Evolutionary conservation across 2,797 vertebrate species (phyloP).

Genomic region (Typhlichthys subterraneus): DNA sequence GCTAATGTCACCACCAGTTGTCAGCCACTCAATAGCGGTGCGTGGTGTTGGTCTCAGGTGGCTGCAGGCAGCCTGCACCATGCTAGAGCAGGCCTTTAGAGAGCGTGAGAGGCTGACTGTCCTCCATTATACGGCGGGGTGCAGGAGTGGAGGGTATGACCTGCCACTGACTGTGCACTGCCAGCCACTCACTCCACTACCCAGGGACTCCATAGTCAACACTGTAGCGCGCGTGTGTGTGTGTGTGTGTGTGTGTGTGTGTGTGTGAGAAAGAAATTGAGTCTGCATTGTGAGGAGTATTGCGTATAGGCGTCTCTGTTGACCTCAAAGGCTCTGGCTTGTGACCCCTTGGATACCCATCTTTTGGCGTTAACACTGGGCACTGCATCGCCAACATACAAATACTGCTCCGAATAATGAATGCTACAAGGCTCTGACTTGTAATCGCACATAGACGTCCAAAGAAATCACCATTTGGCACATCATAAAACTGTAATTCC

Average conservation of each 20-base stretch:
- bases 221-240: not conserved
- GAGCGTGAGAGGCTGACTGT: constrained; percentile 55
- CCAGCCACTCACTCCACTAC: constrained; percentile 49
- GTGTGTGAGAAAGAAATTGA: too few relatives aligned
- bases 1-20: constrained; percentile 71
- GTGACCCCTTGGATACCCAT: too few relatives aligned
- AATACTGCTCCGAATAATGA: not conserved
- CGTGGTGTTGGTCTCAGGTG: constrained; percentile 54
- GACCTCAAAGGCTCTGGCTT: too few relatives aligned
- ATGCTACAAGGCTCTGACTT: not conserved
- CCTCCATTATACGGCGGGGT: constrained; percentile 47
- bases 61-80: constrained; percentile 43
- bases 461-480: not conserved
- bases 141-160: constrained; percentile 38
- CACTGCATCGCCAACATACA: too few relatives aligned
- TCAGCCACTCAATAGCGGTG: constrained; percentile 63
- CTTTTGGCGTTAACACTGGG: too few relatives aligned
- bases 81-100: constrained; percentile 43
- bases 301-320: too few relatives aligned
- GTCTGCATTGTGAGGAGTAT: too few relatives aligned
- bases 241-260: too few relatives aligned
- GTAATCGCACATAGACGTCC: not conserved
- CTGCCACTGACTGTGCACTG: constrained; percentile 15
- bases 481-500: constrained; percentile 6
- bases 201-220: constrained; percentile 27